Evolutionary conservation across 2,797 vertebrate genomes (phyloP), one percentile per base, ranked within the genome.

Genomic region (Cryptoprocta ferox): DNA sequence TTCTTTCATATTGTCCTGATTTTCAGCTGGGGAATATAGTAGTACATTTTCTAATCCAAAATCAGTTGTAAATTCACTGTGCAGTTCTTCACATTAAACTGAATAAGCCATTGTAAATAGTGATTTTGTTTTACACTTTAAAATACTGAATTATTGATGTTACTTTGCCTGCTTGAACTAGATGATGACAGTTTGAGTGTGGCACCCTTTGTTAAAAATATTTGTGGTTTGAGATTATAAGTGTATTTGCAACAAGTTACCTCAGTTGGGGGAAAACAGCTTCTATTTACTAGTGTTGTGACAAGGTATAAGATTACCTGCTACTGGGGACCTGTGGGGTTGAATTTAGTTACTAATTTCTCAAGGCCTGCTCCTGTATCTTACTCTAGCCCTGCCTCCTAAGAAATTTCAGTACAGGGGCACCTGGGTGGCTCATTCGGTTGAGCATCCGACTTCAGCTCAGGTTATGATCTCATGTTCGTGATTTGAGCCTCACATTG

Each of bases 71-170:
- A 95, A 97, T 65, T 82, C 66, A 71, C 81, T 94, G 97, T 96
- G 84, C 93, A 71, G 32, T 85, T 88, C 85, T 95, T 93, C 96
- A 50, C 45, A 42, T 95, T 97, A 95, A 97, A 45, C 93, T 96
- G 92, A 94, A 94, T 96, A 97, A 92, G 0, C 0, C 45, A 50
- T 78, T 9, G 5, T 26, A 94, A 75, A 71, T 80, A 91, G 28
- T 87, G 97, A 95, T 92, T 96, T 97, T 96, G 91, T 84, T 82
- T 94, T 89, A 75, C 90, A 90, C 65, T 96, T 96, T 53, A 95
- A 91, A 92, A 28, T 86, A 73, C 18, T 98, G 88, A 97, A 98
- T 98, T 94, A 98, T 96, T 95, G 71, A 92, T 95, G 75, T 91
- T 80, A 37, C 1, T 0, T 53, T 93, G 83, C 91, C 85, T 97